Conservation (phyloP, 2,797 vertebrate species). For the Dicrostonyx torquatus region DNA sequence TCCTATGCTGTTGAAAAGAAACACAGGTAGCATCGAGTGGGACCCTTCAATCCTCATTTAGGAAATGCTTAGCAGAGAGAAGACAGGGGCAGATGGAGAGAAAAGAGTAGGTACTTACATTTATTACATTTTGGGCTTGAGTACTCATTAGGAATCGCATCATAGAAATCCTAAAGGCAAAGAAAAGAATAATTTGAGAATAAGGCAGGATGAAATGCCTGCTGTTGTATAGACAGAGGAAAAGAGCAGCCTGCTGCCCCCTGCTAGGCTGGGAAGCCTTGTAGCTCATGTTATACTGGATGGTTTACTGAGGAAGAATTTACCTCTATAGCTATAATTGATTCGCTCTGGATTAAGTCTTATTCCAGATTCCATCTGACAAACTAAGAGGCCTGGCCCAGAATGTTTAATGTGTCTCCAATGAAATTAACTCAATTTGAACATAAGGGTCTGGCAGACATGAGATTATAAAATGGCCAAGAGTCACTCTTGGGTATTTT, state of each 20-base stretch:
- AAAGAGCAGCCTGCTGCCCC: not conserved
- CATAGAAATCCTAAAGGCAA: not conserved
- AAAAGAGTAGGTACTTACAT: not conserved
- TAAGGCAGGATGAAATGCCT: not conserved
- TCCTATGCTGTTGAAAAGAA: not conserved
- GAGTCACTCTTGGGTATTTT: not conserved
- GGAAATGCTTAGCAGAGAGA: not conserved
- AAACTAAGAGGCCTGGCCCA: not conserved
- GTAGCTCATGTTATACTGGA: not conserved
- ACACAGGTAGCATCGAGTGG: not conserved
- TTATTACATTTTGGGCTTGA: not conserved
- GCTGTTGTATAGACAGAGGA: not conserved
- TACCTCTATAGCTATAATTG: not conserved
- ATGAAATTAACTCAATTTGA: constrained; percentile 33
- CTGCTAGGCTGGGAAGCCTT: not conserved
- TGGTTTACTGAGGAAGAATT: not conserved
- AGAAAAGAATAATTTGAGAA: not conserved
- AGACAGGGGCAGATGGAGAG: not conserved
- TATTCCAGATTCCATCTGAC: not conserved
- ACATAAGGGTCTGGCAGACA: not conserved
- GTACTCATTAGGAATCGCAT: not conserved
- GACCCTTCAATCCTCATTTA: not conserved
- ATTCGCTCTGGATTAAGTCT: not conserved
- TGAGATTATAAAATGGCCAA: not conserved
- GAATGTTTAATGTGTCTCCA: not conserved